These are phyloP conservation scores for Coptodon bakossiorum DNA, from an alignment of 2,113 vertebrate species.

Conservation along the genomic window DNA sequence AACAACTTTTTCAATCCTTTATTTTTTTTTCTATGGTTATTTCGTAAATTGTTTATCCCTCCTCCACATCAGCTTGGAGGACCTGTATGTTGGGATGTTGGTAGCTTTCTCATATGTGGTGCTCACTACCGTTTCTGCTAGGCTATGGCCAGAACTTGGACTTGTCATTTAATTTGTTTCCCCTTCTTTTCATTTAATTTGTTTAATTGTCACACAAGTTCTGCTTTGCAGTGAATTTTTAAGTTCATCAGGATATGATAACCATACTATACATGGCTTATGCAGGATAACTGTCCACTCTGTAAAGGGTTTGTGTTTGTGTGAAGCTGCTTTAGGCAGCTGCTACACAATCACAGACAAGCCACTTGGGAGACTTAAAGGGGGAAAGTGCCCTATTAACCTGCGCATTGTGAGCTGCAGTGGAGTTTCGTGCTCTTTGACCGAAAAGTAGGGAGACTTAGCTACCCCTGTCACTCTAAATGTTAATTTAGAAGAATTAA, in stretches of 20 bases:
- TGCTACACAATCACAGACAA: neutral
- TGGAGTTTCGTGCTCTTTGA: neutral
- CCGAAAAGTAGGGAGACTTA: neutral
- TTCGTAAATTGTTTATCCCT: neutral
- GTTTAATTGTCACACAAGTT: neutral
- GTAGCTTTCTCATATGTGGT: neutral
- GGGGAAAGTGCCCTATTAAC: neutral
- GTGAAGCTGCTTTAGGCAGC: neutral
- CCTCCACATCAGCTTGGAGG: neutral
- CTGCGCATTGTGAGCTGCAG: neutral
- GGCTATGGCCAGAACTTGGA: neutral
- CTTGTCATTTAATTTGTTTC: neutral
- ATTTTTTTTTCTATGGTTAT: neutral
- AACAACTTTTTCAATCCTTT: too few relatives aligned
- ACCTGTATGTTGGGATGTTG: neutral
- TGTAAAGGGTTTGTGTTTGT: neutral
- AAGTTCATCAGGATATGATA: neutral
- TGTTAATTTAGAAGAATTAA: neutral
- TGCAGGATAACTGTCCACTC: neutral
- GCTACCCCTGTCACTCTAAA: neutral
- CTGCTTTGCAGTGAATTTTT: neutral
- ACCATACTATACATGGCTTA: neutral
- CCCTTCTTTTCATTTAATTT: neutral
- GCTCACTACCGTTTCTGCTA: neutral
- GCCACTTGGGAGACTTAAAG: neutral